Evolutionary conservation across 2,113 vertebrate species (phyloP).

Genomic region (Rhinopomastus cyanomelas): DNA sequence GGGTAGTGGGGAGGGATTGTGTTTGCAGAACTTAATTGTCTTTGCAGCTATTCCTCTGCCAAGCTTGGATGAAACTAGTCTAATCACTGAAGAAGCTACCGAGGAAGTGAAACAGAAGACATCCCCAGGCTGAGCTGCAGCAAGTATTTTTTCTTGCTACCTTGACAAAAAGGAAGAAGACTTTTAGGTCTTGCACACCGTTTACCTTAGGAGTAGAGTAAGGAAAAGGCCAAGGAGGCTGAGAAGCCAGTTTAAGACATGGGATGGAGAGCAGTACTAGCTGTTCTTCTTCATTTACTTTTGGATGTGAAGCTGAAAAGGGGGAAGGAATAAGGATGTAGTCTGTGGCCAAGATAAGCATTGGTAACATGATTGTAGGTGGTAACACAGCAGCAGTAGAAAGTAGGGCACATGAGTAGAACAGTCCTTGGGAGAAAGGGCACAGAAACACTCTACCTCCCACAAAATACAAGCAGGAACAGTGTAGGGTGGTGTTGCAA

Average conservation of each 20-base stretch:
- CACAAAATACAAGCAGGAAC: accelerated
- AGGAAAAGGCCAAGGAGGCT: background rate
- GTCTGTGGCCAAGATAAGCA: background rate
- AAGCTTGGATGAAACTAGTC: background rate
- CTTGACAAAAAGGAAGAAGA: background rate
- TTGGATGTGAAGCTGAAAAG: background rate
- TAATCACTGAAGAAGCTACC: background rate
- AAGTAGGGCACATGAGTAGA: background rate
- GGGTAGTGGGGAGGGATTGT: background rate
- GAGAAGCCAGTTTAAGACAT: background rate
- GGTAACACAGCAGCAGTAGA: background rate
- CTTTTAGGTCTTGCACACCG: background rate
- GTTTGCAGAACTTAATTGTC: background rate
- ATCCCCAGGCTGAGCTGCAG: background rate
- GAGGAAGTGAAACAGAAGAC: background rate
- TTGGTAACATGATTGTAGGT: background rate
- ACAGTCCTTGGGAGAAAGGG: background rate
- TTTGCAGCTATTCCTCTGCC: background rate
- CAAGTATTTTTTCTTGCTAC: background rate
- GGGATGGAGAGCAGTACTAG: background rate
- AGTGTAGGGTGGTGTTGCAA: background rate
- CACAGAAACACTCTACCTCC: background rate
- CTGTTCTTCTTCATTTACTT: background rate
- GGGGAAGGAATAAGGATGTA: background rate
- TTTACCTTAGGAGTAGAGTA: background rate